Base-by-base conservation (phyloP, 2,113 vertebrate genomes). In the Ceuthmochares aereus region DNA sequence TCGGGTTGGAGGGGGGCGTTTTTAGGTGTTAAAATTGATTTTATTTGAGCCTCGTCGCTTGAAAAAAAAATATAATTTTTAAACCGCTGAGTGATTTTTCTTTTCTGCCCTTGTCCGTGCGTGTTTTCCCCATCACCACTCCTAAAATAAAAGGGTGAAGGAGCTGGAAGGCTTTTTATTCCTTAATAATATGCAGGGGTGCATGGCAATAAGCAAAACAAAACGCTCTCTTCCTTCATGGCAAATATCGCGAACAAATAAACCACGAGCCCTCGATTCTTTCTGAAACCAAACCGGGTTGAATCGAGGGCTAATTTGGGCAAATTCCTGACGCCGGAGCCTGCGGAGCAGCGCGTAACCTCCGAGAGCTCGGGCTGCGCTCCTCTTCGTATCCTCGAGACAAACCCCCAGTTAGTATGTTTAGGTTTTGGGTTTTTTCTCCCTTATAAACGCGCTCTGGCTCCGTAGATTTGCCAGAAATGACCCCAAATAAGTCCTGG, bases 181-280 rank as follows among this genome's bases (percentile, higher is more conserved):
- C 79, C 13, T 8, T 60, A 73, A 88, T 76, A 85, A 23, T 45
- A 25, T 22, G 83, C 88, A 32, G 72, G 51, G 82, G 36, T 47
- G 86, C 32, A 54, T 95, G 80, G 64, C 86, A 77, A 77, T 52
- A 66, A 62, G 91, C 58, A 49, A 94, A 92, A 40, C 68, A 86
- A 93, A 90, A 43, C 62, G 88, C 82, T 18, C 59, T 37, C 70
- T 60, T 36, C 86, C 86, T 96, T 26, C 79, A 29, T 37, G 94
- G 91, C 36, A 34, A 51, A 87, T 47, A 84, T 45, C 34, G 70
- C 8, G 29, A 70, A 37, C 79, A 87, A 83, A 92, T 54, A 45
- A 82, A 82, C n/a, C 66, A 34, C 80, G 81, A 77, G 56, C 59
- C 52, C 64, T 34, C 37, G 2, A 54, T 95, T 90, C 77, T 43